These are phyloP conservation scores for Formicarius rufipectus DNA, from an alignment of 2,113 vertebrate species.

Conservation along the genomic window DNA sequence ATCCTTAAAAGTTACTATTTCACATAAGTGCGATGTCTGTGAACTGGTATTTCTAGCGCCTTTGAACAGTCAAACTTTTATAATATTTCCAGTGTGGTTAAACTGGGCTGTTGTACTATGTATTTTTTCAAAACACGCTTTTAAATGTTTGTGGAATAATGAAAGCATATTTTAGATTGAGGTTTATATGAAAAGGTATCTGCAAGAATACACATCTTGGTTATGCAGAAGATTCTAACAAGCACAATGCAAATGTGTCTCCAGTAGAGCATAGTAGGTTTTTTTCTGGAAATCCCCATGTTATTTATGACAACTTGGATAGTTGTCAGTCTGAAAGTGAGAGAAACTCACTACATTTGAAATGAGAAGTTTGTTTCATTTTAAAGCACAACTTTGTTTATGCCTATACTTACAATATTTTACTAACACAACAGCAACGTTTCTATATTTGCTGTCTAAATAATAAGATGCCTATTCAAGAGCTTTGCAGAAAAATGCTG, in stretches of 20 bases:
- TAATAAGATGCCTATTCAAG: background rate
- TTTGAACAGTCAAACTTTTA: slow-evolving; percentile 33
- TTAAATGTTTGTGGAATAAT: background rate
- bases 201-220: background rate
- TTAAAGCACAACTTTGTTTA: background rate
- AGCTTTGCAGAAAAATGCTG: background rate
- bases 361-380: slow-evolving; percentile 42
- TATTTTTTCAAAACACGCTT: background rate
- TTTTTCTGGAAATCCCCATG: slow-evolving; percentile 47
- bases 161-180: background rate
- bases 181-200: background rate
- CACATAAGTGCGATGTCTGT: background rate
- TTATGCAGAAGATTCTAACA: background rate
- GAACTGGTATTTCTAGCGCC: background rate
- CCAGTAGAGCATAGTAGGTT: background rate
- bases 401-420: background rate
- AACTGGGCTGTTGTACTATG: background rate
- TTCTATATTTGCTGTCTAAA: background rate
- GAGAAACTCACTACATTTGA: background rate
- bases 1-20: background rate
- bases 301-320: background rate
- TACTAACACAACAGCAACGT: background rate
- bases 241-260: background rate
- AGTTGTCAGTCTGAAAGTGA: slow-evolving; percentile 50
- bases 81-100: background rate